These are phyloP conservation scores for Electrophaes corylata DNA, from an alignment of 2,888 invertebrate species.

Conservation along the genomic window DNA sequence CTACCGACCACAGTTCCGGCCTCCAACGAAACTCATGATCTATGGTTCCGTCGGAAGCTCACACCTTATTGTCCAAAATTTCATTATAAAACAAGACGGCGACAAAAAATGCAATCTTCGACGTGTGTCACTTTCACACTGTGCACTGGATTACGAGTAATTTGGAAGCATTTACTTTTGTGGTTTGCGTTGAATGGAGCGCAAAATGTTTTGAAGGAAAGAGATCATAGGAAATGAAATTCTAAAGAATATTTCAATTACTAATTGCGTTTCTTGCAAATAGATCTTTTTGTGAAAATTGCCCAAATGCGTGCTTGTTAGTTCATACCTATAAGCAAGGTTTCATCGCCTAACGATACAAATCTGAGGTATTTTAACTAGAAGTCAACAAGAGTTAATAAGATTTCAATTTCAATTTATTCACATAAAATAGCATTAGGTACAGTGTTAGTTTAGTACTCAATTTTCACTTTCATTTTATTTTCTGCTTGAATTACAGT, in stretches of 20 bases:
- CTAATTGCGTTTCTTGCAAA: constrained; percentile 8
- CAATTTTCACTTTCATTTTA: too few relatives aligned
- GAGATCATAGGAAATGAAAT: background rate
- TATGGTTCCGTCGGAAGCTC: constrained; percentile 24
- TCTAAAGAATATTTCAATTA: background rate
- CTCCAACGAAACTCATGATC: background rate
- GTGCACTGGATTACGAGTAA: constrained; percentile 12
- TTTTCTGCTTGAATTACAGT: too few relatives aligned
- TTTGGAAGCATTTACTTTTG: constrained; percentile 20
- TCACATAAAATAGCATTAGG: too few relatives aligned
- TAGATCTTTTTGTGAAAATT: too few relatives aligned
- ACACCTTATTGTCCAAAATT: constrained; percentile 17
- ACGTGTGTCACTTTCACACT: constrained; percentile 33
- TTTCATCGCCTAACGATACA: too few relatives aligned
- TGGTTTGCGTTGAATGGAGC: constrained; percentile 4
- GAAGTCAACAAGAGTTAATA: too few relatives aligned
- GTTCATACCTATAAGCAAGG: too few relatives aligned
- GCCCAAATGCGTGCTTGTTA: too few relatives aligned
- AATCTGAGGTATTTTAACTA: too few relatives aligned
- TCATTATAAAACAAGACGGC: constrained; percentile 11
- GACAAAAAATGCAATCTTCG: constrained; percentile 16
- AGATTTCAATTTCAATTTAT: too few relatives aligned
- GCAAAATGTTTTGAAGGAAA: constrained; percentile 6
- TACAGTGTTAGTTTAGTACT: too few relatives aligned
- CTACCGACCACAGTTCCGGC: constrained; percentile 9